A percentile compares a stretch with the other conserved stretches of the same genome.
phyloP scores from a whole-genome alignment of 2,888 invertebrate species.

The Metacarcinus magister region DNA sequence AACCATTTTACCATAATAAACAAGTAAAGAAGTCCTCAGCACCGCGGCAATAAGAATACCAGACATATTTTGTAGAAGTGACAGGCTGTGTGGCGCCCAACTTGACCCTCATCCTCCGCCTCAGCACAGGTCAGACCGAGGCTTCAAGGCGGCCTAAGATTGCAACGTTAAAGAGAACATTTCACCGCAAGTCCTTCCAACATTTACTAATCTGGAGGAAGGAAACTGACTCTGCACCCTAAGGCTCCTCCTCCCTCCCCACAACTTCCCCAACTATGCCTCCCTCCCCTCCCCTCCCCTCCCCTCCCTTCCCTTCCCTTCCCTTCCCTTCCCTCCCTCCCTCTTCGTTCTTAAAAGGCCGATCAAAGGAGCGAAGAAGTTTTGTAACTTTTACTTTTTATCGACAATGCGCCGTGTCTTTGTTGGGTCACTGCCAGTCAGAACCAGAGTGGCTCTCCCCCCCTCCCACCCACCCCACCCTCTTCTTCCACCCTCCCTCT shows the following conservation, averaged over 20 bases:
- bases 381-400: conserved; percentile 36
- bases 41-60: too few relatives aligned
- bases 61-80: too few relatives aligned
- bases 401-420: background rate
- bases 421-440: background rate
- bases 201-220: conserved; percentile 4
- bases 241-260: background rate
- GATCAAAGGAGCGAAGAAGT: background rate
- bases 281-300: background rate
- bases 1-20: too few relatives aligned
- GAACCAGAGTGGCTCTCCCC: background rate
- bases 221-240: background rate
- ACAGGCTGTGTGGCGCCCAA: too few relatives aligned
- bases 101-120: too few relatives aligned
- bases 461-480: background rate
- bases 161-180: background rate
- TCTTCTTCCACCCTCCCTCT: too few relatives aligned
- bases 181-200: background rate
- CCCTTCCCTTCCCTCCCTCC: background rate
- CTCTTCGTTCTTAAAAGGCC: background rate
- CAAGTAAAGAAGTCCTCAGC: too few relatives aligned
- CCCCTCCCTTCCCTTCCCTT: too few relatives aligned
- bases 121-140: too few relatives aligned
- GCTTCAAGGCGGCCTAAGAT: background rate
- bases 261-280: background rate